A percentile compares a stretch with the other conserved stretches of the same genome.
Conservation (phyloP, 2,797 vertebrate genomes). For the Poecilia gillii region DNA sequence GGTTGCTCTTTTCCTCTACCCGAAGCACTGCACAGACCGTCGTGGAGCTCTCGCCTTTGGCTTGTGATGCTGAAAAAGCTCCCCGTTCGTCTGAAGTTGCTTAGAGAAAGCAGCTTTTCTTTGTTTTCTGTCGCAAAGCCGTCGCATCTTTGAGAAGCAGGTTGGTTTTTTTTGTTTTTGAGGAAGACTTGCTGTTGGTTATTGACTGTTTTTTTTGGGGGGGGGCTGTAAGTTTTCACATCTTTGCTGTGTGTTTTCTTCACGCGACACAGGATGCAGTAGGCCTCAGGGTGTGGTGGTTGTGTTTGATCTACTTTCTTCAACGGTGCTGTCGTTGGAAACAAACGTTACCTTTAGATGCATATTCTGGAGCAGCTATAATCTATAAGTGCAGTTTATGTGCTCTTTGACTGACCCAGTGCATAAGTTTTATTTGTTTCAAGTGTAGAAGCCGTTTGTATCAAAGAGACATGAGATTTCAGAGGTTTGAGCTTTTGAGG, state of each 20-base stretch:
- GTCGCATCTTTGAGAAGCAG: slow-evolving; percentile 22
- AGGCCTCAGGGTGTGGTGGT: slow-evolving; percentile 71
- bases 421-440: slow-evolving; percentile 29
- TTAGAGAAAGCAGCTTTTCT: slow-evolving; percentile 5
- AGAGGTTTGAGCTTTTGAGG: slow-evolving; percentile 41
- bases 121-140: not conserved
- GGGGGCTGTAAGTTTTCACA: slow-evolving; percentile 61
- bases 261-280: slow-evolving; percentile 56
- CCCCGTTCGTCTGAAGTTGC: slow-evolving; percentile 20
- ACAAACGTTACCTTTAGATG: slow-evolving; percentile 24
- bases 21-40: slow-evolving; percentile 38
- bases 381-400: slow-evolving; percentile 14
- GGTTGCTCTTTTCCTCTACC: slow-evolving; percentile 32
- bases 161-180: slow-evolving; percentile 30
- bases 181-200: slow-evolving; percentile 2
- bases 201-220: slow-evolving; percentile 6
- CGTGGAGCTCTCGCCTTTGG: slow-evolving; percentile 46
- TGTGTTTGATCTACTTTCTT: slow-evolving; percentile 34
- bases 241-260: slow-evolving; percentile 30
- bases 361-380: slow-evolving; percentile 25
- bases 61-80: slow-evolving; percentile 47
- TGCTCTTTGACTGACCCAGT: slow-evolving; percentile 14
- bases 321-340: slow-evolving; percentile 33
- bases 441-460: slow-evolving; percentile 42
- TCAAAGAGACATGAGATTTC: slow-evolving; percentile 34